Base-by-base conservation (phyloP, 2,113 vertebrate species). In the Setophaga petechia region DNA sequence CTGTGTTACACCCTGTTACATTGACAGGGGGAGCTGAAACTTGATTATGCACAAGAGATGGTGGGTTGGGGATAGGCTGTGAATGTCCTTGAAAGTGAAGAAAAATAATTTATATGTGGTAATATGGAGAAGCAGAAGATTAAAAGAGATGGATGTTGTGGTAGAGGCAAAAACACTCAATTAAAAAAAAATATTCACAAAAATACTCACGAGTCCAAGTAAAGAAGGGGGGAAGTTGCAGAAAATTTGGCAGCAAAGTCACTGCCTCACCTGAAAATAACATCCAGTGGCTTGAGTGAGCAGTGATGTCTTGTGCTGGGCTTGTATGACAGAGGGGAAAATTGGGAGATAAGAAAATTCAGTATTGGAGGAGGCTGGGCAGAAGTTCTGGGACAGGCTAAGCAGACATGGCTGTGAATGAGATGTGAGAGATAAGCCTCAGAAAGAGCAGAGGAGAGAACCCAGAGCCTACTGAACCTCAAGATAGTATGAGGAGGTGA, bases 321-420 rank as follows among this genome's bases (percentile, higher is more conserved):
- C 57, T 52, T 69, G 23, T 1, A 1, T 57, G 72, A 13, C 23
- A 43, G 72, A 39, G 54, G 51, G 51, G 25, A 62, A 30, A 75
- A 57, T 3, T 0, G 0, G 16, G 58, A 85, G 75, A 65, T 1
- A 2, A 28, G 75, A 33, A 76, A 44, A 30, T 35, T n/a, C 20
- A 5, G 12, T 54, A 15, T 46, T 0, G 0, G 3, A 66, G 62
- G 30, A 87, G 35, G 14, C 21, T 68, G n/a, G n/a, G 41, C 37
- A 66, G 59, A 76, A 76, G 41, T 66, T 76, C 65, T 92, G 35
- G 79, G 51, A 30, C 46, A 71, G 39, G 73, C 72, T 90, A 55
- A 80, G 59, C 52, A 74, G 75, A 84, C 68, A 11, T 80, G 72
- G 57, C 44, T 93, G n/a, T 23, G 41, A 73, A 37, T 5, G 10